phyloP scores from a whole-genome alignment of 2,888 invertebrate species.

The Meteorus cinctellus region DNA sequence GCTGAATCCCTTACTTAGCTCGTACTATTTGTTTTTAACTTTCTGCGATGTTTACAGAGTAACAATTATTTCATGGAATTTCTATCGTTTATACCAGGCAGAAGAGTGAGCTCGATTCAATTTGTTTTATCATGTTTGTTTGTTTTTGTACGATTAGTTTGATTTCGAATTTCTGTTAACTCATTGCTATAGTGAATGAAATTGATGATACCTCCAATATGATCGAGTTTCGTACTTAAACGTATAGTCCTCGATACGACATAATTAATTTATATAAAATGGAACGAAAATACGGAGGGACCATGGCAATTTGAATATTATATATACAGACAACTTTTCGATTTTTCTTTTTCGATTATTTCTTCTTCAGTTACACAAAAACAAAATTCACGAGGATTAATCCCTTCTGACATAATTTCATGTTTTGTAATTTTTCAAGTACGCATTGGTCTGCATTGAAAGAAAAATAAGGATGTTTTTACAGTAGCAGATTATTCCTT shows the following conservation, averaged over 20 bases:
- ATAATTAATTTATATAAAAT: conserved; percentile 35
- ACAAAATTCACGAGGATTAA: conserved; percentile 21
- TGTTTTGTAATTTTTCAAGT: conserved; percentile 18
- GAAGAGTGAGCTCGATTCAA: conserved; percentile 31
- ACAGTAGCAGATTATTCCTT: background rate
- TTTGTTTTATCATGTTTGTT: conserved; percentile 32
- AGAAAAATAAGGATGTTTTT: background rate
- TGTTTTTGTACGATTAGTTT: conserved; percentile 42
- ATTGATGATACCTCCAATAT: conserved; percentile 41
- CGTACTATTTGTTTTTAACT: conserved; percentile 70
- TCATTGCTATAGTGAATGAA: conserved; percentile 21
- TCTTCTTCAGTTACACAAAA: conserved; percentile 1
- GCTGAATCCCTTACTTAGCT: conserved; percentile 68
- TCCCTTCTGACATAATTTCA: conserved; percentile 34
- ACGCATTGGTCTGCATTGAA: conserved; percentile 13
- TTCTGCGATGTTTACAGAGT: conserved; percentile 61
- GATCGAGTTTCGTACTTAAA: conserved; percentile 59
- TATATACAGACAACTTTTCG: conserved; percentile 25
- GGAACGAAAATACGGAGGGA: conserved; percentile 46
- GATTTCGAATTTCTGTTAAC: conserved; percentile 27
- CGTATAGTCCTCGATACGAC: conserved; percentile 40
- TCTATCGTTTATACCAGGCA: conserved; percentile 36
- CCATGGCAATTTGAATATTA: conserved; percentile 35
- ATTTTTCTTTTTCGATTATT: conserved; percentile 10
- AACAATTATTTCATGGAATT: conserved; percentile 39